A percentile compares a stretch with the other conserved stretches of the same genome.
These are phyloP conservation scores for Daubentonia madagascariensis DNA, from an alignment of 2,113 vertebrate genomes.

Conservation along the genomic window DNA sequence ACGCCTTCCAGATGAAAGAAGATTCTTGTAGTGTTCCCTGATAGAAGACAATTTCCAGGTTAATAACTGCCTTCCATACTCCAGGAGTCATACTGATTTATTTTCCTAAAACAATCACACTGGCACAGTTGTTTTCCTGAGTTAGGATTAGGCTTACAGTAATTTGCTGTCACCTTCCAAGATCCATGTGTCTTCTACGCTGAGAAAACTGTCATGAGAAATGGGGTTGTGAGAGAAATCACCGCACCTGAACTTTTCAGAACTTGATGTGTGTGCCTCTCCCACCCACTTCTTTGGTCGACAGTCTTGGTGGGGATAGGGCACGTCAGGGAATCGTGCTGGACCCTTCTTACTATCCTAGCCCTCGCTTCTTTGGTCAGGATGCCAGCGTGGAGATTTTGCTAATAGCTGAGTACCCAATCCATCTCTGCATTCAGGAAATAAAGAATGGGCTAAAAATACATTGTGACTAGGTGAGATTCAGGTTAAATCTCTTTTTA, in stretches of 20 bases:
- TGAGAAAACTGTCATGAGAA: background rate
- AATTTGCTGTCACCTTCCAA: background rate
- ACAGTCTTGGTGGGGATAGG: background rate
- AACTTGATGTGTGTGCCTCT: background rate
- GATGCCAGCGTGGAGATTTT: too few species aligned
- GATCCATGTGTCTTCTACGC: background rate
- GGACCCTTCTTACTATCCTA: background rate
- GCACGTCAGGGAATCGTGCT: background rate
- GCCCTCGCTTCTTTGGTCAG: background rate
- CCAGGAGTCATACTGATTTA: background rate
- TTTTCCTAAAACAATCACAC: background rate
- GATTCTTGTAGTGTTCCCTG: background rate
- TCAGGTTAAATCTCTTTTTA: background rate
- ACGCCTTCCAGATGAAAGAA: background rate
- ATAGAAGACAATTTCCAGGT: background rate
- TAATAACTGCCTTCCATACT: background rate
- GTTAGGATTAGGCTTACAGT: background rate
- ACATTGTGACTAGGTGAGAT: background rate
- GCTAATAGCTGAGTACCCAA: background rate
- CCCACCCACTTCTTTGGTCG: background rate
- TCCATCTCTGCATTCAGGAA: background rate
- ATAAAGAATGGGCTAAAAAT: background rate
- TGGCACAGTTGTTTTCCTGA: background rate
- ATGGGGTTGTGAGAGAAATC: background rate
- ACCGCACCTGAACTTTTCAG: background rate